A percentile compares a stretch with the other conserved stretches of the same genome.
Conservation (phyloP, 2,113 vertebrate genomes). For the rabbit (Oryctolagus cuniculus) region DNA sequence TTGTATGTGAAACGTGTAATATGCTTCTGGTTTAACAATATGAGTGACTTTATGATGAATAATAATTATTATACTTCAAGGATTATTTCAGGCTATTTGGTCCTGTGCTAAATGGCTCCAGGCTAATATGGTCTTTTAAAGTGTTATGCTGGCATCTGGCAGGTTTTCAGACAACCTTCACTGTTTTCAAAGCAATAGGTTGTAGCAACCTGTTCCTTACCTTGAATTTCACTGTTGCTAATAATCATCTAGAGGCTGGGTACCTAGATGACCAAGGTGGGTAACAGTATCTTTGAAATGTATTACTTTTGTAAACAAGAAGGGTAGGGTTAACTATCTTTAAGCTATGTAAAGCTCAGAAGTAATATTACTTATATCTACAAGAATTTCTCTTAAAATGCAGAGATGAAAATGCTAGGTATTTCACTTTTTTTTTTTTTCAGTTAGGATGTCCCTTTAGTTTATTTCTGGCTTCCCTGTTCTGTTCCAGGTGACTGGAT, state of each 20-base stretch:
- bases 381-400: conserved; percentile 23
- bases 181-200: conserved; percentile 6
- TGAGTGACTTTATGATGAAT: conserved; percentile 34
- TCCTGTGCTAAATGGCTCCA: not conserved
- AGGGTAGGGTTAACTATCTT: not conserved
- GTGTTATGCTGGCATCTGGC: not conserved
- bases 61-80: not conserved
- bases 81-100: conserved; percentile 32
- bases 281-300: not conserved
- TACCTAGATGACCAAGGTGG: not conserved
- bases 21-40: not conserved
- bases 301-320: not conserved
- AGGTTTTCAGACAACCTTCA: conserved; percentile 42
- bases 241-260: not conserved
- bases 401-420: not conserved
- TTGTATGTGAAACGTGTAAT: not conserved
- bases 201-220: not conserved
- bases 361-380: not conserved
- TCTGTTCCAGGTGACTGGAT: not conserved
- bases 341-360: not conserved
- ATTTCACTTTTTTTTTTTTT: not conserved
- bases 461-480: not conserved
- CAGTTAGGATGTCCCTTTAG: not conserved
- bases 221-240: not conserved
- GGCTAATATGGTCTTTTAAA: not conserved